Base-by-base conservation (phyloP, 1,140 invertebrate species). In the Pseudomyrmex pallidus region DNA sequence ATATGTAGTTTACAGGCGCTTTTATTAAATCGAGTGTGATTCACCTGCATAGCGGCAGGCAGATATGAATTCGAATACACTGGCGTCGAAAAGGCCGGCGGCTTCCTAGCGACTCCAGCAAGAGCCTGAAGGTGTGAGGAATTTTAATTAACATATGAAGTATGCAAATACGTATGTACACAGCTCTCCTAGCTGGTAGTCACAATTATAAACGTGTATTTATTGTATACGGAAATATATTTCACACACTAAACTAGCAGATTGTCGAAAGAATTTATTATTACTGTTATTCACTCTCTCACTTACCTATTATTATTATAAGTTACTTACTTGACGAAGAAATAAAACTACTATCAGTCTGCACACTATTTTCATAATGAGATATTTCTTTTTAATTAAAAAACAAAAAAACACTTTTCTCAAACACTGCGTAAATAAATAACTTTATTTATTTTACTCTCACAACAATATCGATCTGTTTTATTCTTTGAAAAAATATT, bases 31-130 rank as follows among this genome's bases (percentile, higher is more conserved):
- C 52, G 66, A 80, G 78, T 25, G 25, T 59, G 13, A 70, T 54
- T 88, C 67, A 93, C 93, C 88, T 93, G 93, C 90, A 93, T 91
- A 5, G 91, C 90, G 4, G 92, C 93, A 9, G 93, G 93, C 22
- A 93, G 88, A 87, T 91, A 92, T 17, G 93, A 87, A 63, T 93
- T 70, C 4, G 92, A 88, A 82, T 92, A 93, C 10, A 92, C n/a
- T 3, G 92, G 91, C 20, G 86, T 91, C 17, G 91, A 74, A 84
- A 91, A 93, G 57, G 90, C 87, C 44, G 93, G 93, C 25, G 87
- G 86, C 77, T 92, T 93, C 50, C 85, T 91, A n/a, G 91, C 57
- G 44, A 87, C 76, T 22, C 82, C 89, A 25, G 74, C 86, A 15
- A 74, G 74, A 4, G 86, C 84, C 92, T 93, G 63, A 44, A 90